phyloP scores from a whole-genome alignment of 2,797 vertebrate genomes.

The Tragelaphus oryx region DNA sequence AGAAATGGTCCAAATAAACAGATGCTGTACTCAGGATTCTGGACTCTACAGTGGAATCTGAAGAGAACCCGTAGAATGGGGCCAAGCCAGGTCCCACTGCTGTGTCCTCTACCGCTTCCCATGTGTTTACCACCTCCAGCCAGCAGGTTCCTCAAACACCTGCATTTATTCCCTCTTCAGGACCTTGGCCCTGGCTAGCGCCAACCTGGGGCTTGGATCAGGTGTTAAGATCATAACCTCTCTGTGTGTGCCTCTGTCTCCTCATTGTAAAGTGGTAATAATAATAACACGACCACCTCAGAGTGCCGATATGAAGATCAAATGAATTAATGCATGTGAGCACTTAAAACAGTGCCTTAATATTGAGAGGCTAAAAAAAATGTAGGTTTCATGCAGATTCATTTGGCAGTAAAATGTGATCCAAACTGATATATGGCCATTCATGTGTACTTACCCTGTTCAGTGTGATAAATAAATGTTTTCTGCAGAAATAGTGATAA shows the following conservation, averaged over 20 bases:
- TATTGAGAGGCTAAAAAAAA: background rate
- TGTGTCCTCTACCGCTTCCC: accelerated
- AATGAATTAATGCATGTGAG: background rate
- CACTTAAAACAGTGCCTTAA: background rate
- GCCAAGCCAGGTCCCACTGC: background rate
- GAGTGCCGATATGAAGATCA: background rate
- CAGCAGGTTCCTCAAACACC: background rate
- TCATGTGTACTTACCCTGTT: background rate
- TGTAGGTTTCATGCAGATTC: background rate
- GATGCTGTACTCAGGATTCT: background rate
- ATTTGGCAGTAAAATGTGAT: background rate
- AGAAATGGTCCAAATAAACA: background rate
- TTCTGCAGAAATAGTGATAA: background rate
- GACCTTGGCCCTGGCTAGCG: background rate
- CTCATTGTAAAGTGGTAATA: background rate
- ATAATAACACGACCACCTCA: no score
- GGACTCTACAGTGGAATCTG: background rate
- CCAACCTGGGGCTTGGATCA: background rate
- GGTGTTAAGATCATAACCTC: background rate
- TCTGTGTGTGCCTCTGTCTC: background rate
- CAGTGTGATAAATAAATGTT: background rate
- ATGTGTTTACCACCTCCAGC: accelerated
- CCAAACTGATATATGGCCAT: background rate
- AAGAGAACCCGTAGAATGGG: background rate
- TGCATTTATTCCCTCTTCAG: no score